These are phyloP conservation scores for Agrochola circellaris DNA, from an alignment of 2,888 invertebrate species.

Conservation along the genomic window DNA sequence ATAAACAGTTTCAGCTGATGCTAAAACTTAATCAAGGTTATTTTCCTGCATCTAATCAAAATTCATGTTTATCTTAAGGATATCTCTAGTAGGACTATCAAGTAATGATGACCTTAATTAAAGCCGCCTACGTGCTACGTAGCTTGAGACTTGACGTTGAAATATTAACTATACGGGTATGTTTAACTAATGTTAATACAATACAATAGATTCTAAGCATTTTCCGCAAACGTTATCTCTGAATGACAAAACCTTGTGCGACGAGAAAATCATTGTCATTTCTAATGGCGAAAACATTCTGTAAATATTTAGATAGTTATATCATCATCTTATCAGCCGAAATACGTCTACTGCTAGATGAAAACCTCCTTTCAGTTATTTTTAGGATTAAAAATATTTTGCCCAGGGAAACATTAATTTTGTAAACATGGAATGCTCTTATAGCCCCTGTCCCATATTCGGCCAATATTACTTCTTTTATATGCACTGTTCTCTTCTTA, in stretches of 20 bases:
- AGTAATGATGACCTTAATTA: conserved; percentile 59
- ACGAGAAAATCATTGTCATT: conserved; percentile 22
- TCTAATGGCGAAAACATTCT: background rate
- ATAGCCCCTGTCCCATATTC: background rate
- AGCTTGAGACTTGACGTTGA: conserved; percentile 13
- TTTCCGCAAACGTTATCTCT: conserved; percentile 52
- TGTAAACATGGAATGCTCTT: background rate
- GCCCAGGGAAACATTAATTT: background rate
- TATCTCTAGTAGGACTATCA: conserved; percentile 42
- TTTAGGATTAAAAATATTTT: background rate
- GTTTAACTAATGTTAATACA: conserved; percentile 37
- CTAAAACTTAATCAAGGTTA: background rate
- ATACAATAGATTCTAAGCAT: conserved; percentile 37
- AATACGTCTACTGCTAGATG: background rate
- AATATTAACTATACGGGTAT: conserved; percentile 26
- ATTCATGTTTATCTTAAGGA: conserved; percentile 38
- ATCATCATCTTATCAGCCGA: background rate
- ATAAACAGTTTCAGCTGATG: background rate
- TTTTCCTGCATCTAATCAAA: conserved; percentile 25
- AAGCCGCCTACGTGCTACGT: conserved; percentile 54
- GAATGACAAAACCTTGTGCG: conserved; percentile 14
- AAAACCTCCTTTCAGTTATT: too few species aligned
- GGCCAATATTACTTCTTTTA: background rate
- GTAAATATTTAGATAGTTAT: background rate
- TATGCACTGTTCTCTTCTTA: background rate